Base-by-base conservation (phyloP, 2,113 vertebrate genomes). In the Dicerorhinus sumatrensis region DNA sequence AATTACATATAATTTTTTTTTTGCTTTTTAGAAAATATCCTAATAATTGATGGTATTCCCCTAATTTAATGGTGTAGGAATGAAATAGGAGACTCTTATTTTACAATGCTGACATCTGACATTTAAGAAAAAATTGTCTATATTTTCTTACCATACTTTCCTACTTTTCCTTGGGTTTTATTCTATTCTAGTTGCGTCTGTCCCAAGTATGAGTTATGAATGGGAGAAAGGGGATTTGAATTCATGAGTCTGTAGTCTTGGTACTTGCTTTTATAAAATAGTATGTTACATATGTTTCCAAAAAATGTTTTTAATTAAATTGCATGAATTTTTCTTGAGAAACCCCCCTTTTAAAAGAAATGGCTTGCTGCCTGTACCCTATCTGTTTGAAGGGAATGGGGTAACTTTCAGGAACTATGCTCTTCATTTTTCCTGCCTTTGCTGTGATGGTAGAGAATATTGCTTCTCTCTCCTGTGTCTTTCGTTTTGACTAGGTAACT, bases 251-350 rank as follows among this genome's bases (percentile, higher is more conserved):
- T 73, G 3, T 60, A 42, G 48, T 73, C 33, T 77, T 58, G 42
- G 72, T 72, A 20, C 79, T 90, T 87, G n/a, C 56, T 72, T 97
- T 87, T 91, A 58, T 94, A 60, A 69, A 87, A 95, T 25, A 39
- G 14, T 77, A 0, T 70, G 33, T 86, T 77, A 54, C 7, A 27
- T 54, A 8, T 81, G 12, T 82, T 96, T 89, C 42, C 27, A 54
- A 70, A 94, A 92, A 60, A 36, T 65, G 7, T 58, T 86, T 56
- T 91, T 1, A 54, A 80, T 83, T 96, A 56, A 91, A 69, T 88
- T 60, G 27, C 46, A 29, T 12, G 29, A 42, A 8, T 95, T 60
- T 97, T 97, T 96, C 36, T 80, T 87, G 42, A 84, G 89, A 89
- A 94, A 80, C 20, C 0, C 27, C 20, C 69, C 46, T 95, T 63